These are phyloP conservation scores for Merops nubicus DNA, from an alignment of 2,113 vertebrate species.

Conservation along the genomic window DNA sequence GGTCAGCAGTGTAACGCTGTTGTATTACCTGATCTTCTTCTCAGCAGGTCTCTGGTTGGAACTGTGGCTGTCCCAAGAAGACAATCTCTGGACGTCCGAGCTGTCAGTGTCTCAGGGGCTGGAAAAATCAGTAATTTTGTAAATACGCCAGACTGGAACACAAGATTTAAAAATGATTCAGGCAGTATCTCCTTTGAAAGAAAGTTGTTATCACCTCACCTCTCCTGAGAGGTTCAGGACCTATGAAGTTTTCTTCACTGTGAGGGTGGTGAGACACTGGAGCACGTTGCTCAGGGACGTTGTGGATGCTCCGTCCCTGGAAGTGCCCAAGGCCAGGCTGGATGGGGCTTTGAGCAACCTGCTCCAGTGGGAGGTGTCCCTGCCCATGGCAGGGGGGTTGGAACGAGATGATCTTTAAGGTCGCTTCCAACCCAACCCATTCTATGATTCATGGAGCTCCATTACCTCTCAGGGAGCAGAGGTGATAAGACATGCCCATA, in stretches of 20 bases:
- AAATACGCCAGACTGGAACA: rapidly evolving
- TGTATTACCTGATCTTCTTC: conserved; percentile 77
- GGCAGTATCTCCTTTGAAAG: background rate
- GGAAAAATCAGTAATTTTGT: background rate
- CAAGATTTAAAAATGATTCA: background rate
- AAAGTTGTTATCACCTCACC: background rate
- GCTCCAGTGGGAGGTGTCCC: too few relatives aligned
- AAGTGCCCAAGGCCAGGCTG: too few relatives aligned
- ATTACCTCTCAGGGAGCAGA: background rate
- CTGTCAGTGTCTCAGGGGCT: conserved; percentile 23
- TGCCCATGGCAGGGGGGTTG: too few relatives aligned
- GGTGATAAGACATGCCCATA: background rate
- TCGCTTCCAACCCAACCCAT: too few relatives aligned
- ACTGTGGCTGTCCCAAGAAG: conserved; percentile 77
- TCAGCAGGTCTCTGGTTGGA: conserved; percentile 75
- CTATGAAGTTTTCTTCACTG: too few relatives aligned
- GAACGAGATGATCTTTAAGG: too few relatives aligned
- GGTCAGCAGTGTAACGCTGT: background rate
- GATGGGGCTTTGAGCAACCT: too few relatives aligned
- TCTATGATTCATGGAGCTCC: background rate
- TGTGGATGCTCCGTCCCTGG: too few relatives aligned
- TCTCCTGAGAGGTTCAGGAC: background rate
- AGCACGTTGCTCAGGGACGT: too few relatives aligned
- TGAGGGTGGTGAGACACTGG: too few relatives aligned
- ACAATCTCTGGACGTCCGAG: conserved; percentile 57